These are phyloP conservation scores for Caenorhabditis afra DNA, from an alignment of 2,888 invertebrate genomes.

Conservation along the genomic window DNA sequence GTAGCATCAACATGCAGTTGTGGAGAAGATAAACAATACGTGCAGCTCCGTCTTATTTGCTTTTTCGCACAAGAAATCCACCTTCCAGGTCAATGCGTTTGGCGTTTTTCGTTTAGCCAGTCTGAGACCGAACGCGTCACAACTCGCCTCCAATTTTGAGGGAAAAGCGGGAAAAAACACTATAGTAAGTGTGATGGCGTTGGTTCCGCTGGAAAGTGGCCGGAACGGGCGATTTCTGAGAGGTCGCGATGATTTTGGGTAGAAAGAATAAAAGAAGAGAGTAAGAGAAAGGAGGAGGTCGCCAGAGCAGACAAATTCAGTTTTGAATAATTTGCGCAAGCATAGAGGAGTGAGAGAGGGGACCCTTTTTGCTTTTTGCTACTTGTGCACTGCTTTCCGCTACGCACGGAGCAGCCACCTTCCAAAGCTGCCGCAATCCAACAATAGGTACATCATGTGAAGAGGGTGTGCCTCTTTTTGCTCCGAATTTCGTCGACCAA, in stretches of 20 bases:
- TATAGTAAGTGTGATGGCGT: too few relatives aligned
- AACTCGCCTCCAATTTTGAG: too few relatives aligned
- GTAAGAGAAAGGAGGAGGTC: conserved; percentile 26
- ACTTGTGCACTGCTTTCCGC: conserved; percentile 28
- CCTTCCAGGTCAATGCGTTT: conserved; percentile 18
- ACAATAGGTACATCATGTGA: conserved; percentile 58
- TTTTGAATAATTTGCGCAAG: conserved; percentile 52
- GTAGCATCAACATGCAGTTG: too few relatives aligned
- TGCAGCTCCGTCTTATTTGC: neutral
- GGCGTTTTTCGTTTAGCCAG: too few relatives aligned
- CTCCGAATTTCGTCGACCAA: conserved; percentile 45
- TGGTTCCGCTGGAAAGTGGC: too few relatives aligned
- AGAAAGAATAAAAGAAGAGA: conserved; percentile 17
- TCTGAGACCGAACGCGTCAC: conserved; percentile 6
- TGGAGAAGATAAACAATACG: too few relatives aligned
- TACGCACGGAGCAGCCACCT: too few relatives aligned
- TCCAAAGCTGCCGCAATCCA: conserved; percentile 13
- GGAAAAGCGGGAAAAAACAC: too few relatives aligned
- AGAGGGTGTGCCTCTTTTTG: conserved; percentile 32
- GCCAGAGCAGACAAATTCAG: conserved; percentile 49
- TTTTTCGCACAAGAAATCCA: neutral
- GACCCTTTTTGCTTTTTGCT: conserved; percentile 29
- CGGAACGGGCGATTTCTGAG: conserved; percentile 1
- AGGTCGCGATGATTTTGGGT: conserved; percentile 21
- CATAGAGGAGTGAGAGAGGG: too few relatives aligned